A percentile compares a stretch with the other conserved stretches of the same genome.
Evolutionary conservation across 30 jellyfish, hydroid and myxozoan species (phyloP).

Genomic region (Sanderia malayensis): DNA sequence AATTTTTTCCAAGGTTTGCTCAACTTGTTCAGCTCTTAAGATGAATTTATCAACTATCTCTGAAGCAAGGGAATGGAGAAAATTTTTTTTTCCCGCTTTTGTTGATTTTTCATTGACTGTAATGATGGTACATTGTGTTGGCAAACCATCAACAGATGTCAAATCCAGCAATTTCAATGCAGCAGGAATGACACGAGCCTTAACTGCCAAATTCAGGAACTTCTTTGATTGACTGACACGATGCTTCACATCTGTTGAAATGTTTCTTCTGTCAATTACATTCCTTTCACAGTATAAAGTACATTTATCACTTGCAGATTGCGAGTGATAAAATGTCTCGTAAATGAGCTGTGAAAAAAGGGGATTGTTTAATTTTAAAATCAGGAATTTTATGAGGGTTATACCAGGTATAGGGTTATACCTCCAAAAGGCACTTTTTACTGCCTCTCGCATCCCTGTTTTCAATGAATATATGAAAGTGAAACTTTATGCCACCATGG

Average conservation of each 20-base stretch:
- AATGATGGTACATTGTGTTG: not conserved
- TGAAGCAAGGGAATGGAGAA: constrained; percentile 16
- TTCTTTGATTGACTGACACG: constrained; percentile 14
- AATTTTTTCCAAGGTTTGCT: constrained; percentile 11
- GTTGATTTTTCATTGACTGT: constrained; percentile 2
- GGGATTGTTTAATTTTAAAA: not conserved
- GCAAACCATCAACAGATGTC: constrained; percentile 16
- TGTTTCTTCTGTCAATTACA: constrained; percentile 21
- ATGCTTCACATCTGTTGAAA: constrained; percentile 17
- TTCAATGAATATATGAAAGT: not conserved
- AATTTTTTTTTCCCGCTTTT: not conserved
- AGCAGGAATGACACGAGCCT: constrained; percentile 32
- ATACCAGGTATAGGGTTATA: too few relatives aligned
- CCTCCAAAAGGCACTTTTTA: too few relatives aligned
- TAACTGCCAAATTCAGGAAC: constrained; percentile 10
- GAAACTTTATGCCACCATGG: constrained; percentile 36
- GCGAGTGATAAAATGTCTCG: constrained; percentile 13
- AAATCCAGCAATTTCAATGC: constrained; percentile 11
- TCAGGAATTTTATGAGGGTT: too few relatives aligned
- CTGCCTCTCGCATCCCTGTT: not conserved
- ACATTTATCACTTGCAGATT: constrained; percentile 25
- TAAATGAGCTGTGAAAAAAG: constrained; percentile 16
- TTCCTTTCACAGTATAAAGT: constrained; percentile 18
- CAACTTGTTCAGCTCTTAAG: constrained; percentile 14
- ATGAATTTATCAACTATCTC: constrained; percentile 11